Conservation (phyloP, 1,140 invertebrate species). For the Sitodiplosis mosellana region DNA sequence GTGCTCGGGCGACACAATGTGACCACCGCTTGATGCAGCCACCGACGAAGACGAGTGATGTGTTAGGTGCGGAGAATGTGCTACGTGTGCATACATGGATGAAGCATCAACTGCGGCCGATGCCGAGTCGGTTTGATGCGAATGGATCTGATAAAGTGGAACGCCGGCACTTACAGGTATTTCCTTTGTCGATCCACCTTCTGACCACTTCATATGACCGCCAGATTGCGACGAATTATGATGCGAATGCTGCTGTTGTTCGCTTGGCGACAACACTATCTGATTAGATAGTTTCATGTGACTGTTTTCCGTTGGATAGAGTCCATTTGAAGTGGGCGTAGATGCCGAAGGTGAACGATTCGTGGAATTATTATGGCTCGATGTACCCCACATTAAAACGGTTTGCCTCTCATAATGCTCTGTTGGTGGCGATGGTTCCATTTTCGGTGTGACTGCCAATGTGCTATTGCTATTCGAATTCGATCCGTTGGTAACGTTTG, state of each 20-base stretch:
- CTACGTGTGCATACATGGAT: slow-evolving; percentile 1
- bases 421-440: slow-evolving; percentile 19
- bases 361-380: slow-evolving; percentile 22
- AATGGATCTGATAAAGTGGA: slow-evolving; percentile 1
- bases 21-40: neutral
- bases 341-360: slow-evolving; percentile 27
- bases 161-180: slow-evolving; percentile 3
- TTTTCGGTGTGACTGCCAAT: slow-evolving; percentile 20
- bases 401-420: slow-evolving; percentile 49
- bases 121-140: neutral
- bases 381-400: slow-evolving; percentile 68
- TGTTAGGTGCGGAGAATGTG: slow-evolving; percentile 4
- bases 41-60: neutral
- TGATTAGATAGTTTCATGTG: slow-evolving; percentile 9
- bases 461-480: slow-evolving; percentile 9
- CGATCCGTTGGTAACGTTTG: slow-evolving; percentile 4
- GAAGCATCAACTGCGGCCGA: neutral
- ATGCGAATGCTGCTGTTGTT: neutral
- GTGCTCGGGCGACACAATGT: neutral
- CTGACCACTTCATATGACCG: slow-evolving; percentile 11
- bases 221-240: neutral
- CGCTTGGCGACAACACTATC: slow-evolving; percentile 2
- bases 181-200: slow-evolving; percentile 11
- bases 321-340: slow-evolving; percentile 12
- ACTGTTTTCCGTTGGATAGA: slow-evolving; percentile 8